Base-by-base conservation (phyloP, 2,888 invertebrate genomes). In the Chloromyia formosa region DNA sequence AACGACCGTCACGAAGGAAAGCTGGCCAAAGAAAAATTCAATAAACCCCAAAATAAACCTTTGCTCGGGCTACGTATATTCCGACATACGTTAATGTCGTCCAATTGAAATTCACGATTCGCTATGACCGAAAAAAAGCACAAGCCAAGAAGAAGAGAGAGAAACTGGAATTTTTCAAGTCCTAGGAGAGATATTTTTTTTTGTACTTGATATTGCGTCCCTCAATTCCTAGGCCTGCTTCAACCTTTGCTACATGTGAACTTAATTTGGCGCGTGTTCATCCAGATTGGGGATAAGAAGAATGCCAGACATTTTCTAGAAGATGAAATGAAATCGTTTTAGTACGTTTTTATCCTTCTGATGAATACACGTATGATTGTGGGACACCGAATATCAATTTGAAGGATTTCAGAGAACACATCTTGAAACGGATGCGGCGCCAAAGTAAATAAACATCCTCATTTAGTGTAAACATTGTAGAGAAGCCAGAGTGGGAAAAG, bases 11-110 rank as follows among this genome's bases (percentile, higher is more conserved):
- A 16, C 56, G 10, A 7, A 56, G 20, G 56, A 20, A 2, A 64
- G 16, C 35, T 9, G 5, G 23, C n/a, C 35, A 64, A 40, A 42
- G 20, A 40, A 40, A 64, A 64, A 64, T 64, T 64, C 62, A 64
- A 64, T 64, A 64, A 64, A 64, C 62, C 62, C 62, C 16, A 10
- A 64, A 16, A 64, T 64, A 64, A 64, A 64, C 62, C 62, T 40
- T 40, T 18, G 62, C 35, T 40, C 62, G 10, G 18, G 62, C 10
- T 20, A 40, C 62, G 40, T 64, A 35, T 35, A 40, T 16, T 10
- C 27, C 61, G 14, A 18, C 62, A 35, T 40, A 64, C 16, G 16
- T 40, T 40, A 64, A 40, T 35, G 27, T 35, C 16, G 18, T 64
- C 40, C 62, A 64, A 64, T 64, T 40, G 40, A 64, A 64, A 64